A percentile compares a stretch with the other conserved stretches of the same genome.
phyloP scores from a whole-genome alignment of 2,797 vertebrate genomes.

The Tragopan temminckii region DNA sequence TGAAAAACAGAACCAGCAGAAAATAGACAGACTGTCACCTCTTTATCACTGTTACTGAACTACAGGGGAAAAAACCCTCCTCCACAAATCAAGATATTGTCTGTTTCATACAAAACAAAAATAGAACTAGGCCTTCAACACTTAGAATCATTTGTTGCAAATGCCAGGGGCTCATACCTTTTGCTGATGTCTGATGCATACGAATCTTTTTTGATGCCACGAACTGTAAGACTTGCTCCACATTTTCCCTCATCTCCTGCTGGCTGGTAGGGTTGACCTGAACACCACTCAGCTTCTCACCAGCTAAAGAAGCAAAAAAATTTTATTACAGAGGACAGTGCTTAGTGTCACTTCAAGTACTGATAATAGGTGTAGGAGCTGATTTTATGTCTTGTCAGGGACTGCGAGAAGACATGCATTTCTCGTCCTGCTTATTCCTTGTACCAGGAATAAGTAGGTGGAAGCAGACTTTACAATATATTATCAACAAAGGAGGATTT shows the following conservation, averaged over 20 bases:
- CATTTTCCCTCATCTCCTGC: slow-evolving; percentile 93
- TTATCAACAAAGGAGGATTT: neutral
- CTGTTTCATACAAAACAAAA: neutral
- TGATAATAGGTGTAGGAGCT: neutral
- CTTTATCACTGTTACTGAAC: neutral
- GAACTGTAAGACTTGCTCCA: slow-evolving; percentile 94
- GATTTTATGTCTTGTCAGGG: neutral
- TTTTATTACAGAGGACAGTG: neutral
- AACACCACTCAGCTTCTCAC: slow-evolving; percentile 90
- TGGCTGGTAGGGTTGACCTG: slow-evolving; percentile 85
- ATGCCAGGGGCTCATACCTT: slow-evolving; percentile 80
- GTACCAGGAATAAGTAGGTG: neutral
- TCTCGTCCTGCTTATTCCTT: neutral
- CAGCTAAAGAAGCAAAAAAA: slow-evolving; percentile 81
- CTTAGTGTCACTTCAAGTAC: neutral
- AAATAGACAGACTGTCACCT: neutral
- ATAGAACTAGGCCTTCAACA: neutral
- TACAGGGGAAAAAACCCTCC: neutral
- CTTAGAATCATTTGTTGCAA: neutral
- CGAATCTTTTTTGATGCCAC: slow-evolving; percentile 94
- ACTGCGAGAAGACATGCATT: neutral
- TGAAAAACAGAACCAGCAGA: neutral
- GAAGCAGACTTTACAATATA: neutral
- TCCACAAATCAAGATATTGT: neutral
- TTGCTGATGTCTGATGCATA: slow-evolving; percentile 95